Evolutionary conservation across 2,113 vertebrate genomes (phyloP), one percentile per base, ranked within the genome.

Genomic region (Neomonachus schauinslandi): DNA sequence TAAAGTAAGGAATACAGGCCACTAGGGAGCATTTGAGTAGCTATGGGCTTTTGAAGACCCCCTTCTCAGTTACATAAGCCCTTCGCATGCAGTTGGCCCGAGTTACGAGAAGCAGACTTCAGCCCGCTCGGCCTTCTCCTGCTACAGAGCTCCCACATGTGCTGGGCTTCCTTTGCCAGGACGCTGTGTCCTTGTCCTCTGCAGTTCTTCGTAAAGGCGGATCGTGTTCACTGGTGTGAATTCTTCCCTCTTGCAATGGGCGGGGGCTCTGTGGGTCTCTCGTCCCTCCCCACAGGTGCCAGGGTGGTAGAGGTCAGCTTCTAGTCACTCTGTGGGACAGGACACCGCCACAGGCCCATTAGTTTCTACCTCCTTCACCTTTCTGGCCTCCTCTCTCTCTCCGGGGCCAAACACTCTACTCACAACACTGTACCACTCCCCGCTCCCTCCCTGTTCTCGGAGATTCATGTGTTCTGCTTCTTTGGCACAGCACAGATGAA

Each of bases 51-150:
- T 22, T 24, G 39, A 11, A 55, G 74, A 79, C 2, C 42, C n/a
- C 46, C 16, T 26, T 80, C 33, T 76, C 22, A 7, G 76, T 49
- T 51, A 28, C 46, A 14, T 28, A 2, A 13, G 6, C 85, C 51
- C 49, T 67, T 6, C 0, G 0, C 18, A 67, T 57, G 51, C 18
- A 1, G 26, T 59, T 1, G 1, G 31, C n/a, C 59, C 4, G 28
- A 19, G 49, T 42, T 16, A 22, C 33, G 36, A 12, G 14, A 36
- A 21, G 13, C 55, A 21, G 51, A 8, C 65, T 18, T 21, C 0
- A 1, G 19, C 57, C 9, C 7, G 2, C 28, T 42, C 81, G n/a
- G 80, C 51, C 21, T 10, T 39, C 33, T 51, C 36, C 53, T 7
- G 9, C 77, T n/a, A 15, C 51, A 39, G 81, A 31, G 24, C 4